Evolutionary conservation across 2,888 invertebrate species (phyloP).

Genomic region (Cybosia mesomella): DNA sequence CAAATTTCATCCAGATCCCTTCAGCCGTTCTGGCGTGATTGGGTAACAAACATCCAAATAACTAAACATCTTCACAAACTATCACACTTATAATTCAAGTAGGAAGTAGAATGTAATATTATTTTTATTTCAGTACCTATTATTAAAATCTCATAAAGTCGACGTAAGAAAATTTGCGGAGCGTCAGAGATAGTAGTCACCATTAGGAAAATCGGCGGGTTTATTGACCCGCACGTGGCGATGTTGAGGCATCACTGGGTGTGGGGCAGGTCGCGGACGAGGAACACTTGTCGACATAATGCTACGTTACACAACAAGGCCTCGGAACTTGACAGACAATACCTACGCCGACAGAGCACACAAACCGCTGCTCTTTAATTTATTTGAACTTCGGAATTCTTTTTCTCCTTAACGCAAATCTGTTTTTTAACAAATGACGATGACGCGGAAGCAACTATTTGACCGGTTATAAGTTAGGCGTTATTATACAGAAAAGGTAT

Average conservation of each 20-base stretch:
- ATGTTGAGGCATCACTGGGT: conserved; percentile 48
- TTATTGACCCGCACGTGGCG: conserved; percentile 51
- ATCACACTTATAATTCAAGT: no score
- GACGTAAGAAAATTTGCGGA: conserved; percentile 3
- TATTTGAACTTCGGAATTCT: neutral
- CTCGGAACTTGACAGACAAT: conserved; percentile 46
- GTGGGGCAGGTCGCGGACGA: conserved; percentile 68
- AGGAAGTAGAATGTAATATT: no score
- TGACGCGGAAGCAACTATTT: neutral
- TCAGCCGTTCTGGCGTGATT: no score
- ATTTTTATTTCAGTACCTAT: neutral
- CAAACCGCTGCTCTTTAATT: neutral
- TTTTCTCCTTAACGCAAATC: neutral
- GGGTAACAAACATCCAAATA: no score
- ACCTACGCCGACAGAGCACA: conserved; percentile 18
- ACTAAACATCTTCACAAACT: no score
- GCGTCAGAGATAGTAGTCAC: conserved; percentile 45
- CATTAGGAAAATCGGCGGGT: conserved; percentile 50
- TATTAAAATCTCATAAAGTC: neutral
- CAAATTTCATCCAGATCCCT: no score
- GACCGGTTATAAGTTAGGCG: neutral
- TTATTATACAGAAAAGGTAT: no score
- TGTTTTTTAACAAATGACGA: neutral
- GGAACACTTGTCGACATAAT: conserved; percentile 47
- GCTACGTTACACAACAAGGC: conserved; percentile 54